These are phyloP conservation scores for Protonemura montana DNA, from an alignment of 2,888 invertebrate genomes.

Conservation along the genomic window DNA sequence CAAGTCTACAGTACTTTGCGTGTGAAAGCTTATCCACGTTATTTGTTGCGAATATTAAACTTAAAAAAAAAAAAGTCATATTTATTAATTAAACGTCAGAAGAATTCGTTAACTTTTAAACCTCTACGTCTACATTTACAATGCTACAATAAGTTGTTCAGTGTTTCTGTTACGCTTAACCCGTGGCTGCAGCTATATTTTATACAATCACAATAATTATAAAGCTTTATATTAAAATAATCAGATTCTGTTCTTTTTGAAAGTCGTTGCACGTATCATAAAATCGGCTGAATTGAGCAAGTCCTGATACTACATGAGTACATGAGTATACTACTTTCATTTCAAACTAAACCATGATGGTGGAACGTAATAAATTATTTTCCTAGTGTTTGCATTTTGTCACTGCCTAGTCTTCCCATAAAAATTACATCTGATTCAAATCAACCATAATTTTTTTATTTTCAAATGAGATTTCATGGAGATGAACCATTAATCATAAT, in stretches of 20 bases:
- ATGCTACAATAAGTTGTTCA: conserved; percentile 30
- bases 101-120: conserved; percentile 29
- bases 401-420: conserved; percentile 48
- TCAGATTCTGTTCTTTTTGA: background rate
- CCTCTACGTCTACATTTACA: conserved; percentile 35
- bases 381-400: conserved; percentile 48
- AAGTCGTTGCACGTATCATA: background rate
- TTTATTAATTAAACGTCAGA: conserved; percentile 38
- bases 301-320: background rate
- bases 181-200: conserved; percentile 9
- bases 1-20: conserved; percentile 41
- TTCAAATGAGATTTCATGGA: conserved; percentile 29
- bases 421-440: conserved; percentile 24
- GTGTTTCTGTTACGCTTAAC: conserved; percentile 17
- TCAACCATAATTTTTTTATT: conserved; percentile 34
- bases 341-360: conserved; percentile 39
- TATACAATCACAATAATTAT: conserved; percentile 7
- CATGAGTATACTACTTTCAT: background rate
- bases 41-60: conserved; percentile 39
- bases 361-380: conserved; percentile 47
- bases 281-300: background rate
- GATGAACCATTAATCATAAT: conserved; percentile 36
- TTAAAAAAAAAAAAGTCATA: conserved; percentile 30
- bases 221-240: background rate
- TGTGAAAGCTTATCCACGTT: conserved; percentile 38